Evolutionary conservation across 53 echinoderm and acorn worm genomes (phyloP), one percentile per base, ranked within the genome.

Genomic region (Crossaster papposus): DNA sequence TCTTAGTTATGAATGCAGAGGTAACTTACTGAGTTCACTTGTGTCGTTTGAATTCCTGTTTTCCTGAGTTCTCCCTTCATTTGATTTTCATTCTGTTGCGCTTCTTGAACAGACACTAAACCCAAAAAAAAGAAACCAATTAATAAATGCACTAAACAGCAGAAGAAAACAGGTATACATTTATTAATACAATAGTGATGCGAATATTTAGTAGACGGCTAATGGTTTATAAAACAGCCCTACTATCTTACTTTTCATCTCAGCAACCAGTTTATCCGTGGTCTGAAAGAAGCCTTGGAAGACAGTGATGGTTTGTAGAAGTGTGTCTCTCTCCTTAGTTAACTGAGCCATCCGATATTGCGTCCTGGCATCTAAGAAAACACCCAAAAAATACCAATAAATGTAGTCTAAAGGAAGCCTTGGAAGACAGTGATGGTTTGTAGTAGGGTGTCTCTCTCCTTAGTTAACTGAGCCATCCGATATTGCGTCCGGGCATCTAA

Each of bases 401-500:
- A n/a, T n/a, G 91, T 95, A 28, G 94, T 94, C 64, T 94, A 90
- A 86, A 97, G 94, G 63, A 96, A 64, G 65, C 91, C 92, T 13
- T 92, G 89, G 92, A 94, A 97, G n/a, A 89, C 84, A 30, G 51
- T 92, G 65, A 97, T 95, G 51, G 92, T 91, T 28, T 86, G 89
- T 1, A 78, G 62, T n/a, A 94, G 85, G 20, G 90, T 85, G 68
- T 97, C 98, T 78, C 95, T 91, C 85, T 97, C 95, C 72, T 91
- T 88, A 8, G 94, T 94, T 31, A 97, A 74, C 73, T 94, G 90
- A 2, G 93, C 90, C 98, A 97, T 97, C 3, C 92, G 86, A 26
- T 94, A 85, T 33, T 96, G 98, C 81, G 95, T 97, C 92, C 91
- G 94, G 32, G 92, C 95, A 97, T 97, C 97, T 97, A 72, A 55